Conservation (phyloP, 1,140 invertebrate genomes). For the Saccostrea cuccullata region DNA sequence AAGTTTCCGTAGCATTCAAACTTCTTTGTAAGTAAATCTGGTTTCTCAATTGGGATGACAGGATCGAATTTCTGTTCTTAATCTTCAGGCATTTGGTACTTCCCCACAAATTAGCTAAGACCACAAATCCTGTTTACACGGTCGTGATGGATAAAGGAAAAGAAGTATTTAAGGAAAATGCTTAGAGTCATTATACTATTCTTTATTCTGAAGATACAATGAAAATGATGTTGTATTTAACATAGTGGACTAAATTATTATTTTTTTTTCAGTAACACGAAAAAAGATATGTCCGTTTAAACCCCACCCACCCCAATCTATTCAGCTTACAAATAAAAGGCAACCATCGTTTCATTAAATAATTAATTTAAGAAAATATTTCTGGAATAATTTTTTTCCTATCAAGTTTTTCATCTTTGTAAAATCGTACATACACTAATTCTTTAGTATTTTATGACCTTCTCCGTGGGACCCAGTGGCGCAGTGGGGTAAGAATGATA, state of each 20-base stretch:
- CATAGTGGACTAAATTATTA: not conserved
- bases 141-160: slow-evolving; percentile 22
- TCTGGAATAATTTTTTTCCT: not conserved
- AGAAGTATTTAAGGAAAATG: slow-evolving; percentile 12
- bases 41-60: slow-evolving; percentile 29
- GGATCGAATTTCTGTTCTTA: slow-evolving; percentile 24
- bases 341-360: no score
- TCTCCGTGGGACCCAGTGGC: not conserved
- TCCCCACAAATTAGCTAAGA: slow-evolving; percentile 37
- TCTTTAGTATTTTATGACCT: not conserved
- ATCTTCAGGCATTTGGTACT: slow-evolving; percentile 33
- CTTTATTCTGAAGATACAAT: not conserved
- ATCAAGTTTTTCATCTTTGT: not conserved
- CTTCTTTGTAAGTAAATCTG: slow-evolving; percentile 28
- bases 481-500: not conserved
- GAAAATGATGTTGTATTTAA: not conserved
- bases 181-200: not conserved
- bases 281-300: no score
- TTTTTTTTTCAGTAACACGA: no score
- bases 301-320: no score
- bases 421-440: not conserved
- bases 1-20: slow-evolving; percentile 30
- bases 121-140: slow-evolving; percentile 20
- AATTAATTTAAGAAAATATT: not conserved
- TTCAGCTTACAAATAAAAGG: no score